phyloP scores from a whole-genome alignment of 2,797 vertebrate genomes.

The Ceryle rudis region DNA sequence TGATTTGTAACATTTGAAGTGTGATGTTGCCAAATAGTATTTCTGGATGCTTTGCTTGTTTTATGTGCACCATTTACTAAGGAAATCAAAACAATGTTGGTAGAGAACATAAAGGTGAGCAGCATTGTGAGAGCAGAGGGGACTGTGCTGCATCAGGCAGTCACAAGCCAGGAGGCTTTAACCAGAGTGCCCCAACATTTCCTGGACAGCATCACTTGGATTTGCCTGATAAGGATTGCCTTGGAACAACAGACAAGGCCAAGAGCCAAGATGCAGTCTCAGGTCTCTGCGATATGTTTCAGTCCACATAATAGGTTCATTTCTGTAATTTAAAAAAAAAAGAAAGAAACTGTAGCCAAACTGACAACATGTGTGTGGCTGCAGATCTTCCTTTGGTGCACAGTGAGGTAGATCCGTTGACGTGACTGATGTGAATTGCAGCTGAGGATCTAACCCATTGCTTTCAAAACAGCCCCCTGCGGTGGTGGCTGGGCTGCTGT shows the following conservation, averaged over 20 bases:
- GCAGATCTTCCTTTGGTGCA: background rate
- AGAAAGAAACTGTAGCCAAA: background rate
- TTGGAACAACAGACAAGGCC: background rate
- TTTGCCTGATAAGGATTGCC: background rate
- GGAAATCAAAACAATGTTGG: background rate
- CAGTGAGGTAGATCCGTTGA: background rate
- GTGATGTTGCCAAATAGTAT: background rate
- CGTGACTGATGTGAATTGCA: conserved; percentile 1
- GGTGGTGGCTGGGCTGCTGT: background rate
- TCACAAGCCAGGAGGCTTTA: background rate
- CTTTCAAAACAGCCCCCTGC: background rate
- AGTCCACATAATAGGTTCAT: background rate
- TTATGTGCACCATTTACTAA: background rate
- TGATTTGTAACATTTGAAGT: background rate
- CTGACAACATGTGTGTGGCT: rapidly evolving
- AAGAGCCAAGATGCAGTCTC: background rate
- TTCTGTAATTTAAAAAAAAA: background rate
- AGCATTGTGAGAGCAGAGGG: background rate
- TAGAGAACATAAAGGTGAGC: background rate
- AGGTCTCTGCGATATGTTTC: background rate
- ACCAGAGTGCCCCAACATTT: background rate
- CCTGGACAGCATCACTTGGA: background rate
- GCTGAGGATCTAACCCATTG: conserved; percentile 52
- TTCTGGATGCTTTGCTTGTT: background rate
- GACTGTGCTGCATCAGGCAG: background rate